Base-by-base conservation (phyloP, 2,113 vertebrate genomes). In the Bufo gargarizans region DNA sequence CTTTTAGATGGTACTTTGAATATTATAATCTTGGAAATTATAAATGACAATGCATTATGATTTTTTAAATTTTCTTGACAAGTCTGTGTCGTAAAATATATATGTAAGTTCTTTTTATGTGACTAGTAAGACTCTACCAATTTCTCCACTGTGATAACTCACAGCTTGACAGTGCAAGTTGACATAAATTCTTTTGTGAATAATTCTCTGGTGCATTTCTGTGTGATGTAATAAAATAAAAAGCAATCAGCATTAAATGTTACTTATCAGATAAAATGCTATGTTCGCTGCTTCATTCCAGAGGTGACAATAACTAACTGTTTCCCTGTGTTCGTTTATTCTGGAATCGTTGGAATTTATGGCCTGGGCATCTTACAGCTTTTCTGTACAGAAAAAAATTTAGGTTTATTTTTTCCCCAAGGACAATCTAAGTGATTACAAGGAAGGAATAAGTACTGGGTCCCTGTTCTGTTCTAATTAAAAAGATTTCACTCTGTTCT, bases 381-480 rank as follows among this genome's bases (percentile, higher is more conserved):
- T 20, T 50, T 86, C 77, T 91, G 89, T 93, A 90, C 50, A 74
- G 82, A 74, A 74, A 87, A 91, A 91, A 88, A n/a, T 0, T 22
- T 84, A 86, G 79, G n/a, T 17, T 83, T 69, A 71, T 92, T 56
- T 69, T 43, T 90, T 91, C 84, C 90, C 90, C 55, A 90, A 91
- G 89, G 89, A 91, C 61, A 91, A 88, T 78, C 19, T 80, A 89
- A 90, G 16, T 72, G 80, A 92, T 91, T 91, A 85, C 3, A 83
- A 77, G 81, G 33, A 88, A 82, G 84, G 85, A 90, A 47, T 88
- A 79, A 81, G 67, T 86, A 90, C 5, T 20, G 76, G 43, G 65
- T 49, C 63, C 79, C 4, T 87, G 69, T 88, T 77, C 5, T 88
- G 45, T 91, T 92, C 91, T 91, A 91, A 93, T 93, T 89, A 90